Conservation (phyloP, 2,888 invertebrate species). For the Folsomia manolachei region DNA sequence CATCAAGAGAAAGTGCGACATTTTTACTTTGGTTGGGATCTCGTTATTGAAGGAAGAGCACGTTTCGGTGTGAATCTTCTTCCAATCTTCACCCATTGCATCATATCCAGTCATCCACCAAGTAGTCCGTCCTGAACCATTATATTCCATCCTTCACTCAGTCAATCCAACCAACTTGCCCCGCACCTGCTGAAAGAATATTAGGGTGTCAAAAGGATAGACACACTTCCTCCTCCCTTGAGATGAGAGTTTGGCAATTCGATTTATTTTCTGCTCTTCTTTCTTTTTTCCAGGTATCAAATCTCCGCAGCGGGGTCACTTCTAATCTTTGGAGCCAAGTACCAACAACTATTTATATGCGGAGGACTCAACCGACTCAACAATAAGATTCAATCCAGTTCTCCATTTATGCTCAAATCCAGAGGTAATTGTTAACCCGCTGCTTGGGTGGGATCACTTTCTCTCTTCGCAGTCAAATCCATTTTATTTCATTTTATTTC, state of each 20-base stretch:
- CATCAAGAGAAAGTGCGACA: neutral
- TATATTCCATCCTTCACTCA: neutral
- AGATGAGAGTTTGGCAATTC: constrained; percentile 15
- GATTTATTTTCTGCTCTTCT: constrained; percentile 19
- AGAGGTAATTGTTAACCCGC: constrained; percentile 23
- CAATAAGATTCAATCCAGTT: constrained; percentile 36
- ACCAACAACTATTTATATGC: constrained; percentile 45
- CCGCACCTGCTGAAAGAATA: constrained; percentile 12
- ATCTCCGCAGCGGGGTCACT: constrained; percentile 32
- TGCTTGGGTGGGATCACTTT: neutral
- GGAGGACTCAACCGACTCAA: constrained; percentile 38
- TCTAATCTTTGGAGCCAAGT: constrained; percentile 35
- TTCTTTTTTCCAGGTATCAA: constrained; percentile 36
- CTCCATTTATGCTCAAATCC: constrained; percentile 38
- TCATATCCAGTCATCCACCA: neutral
- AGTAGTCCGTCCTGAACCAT: no score
- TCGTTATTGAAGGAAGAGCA: neutral
- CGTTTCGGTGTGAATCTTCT: no score
- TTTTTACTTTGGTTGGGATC: neutral
- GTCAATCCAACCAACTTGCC: no score
- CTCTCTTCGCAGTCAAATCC: neutral
- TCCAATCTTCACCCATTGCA: neutral
- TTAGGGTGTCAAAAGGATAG: constrained; percentile 20
- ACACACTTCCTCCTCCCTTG: constrained; percentile 14
- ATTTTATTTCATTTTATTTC: no score